phyloP scores from a whole-genome alignment of 2,797 vertebrate genomes.

The Lepus townsendii region DNA sequence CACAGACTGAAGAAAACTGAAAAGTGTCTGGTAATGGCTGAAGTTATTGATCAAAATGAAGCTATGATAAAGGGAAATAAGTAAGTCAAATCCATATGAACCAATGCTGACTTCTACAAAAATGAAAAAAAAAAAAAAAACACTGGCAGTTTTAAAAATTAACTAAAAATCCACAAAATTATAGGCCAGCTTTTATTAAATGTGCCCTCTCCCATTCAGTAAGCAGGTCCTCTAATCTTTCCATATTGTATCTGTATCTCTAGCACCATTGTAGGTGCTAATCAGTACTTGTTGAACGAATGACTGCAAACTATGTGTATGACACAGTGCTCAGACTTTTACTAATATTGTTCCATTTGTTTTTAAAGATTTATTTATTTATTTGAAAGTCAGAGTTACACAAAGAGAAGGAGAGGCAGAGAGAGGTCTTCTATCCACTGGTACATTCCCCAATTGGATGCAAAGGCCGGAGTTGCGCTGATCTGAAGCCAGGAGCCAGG shows the following conservation, averaged over 20 bases:
- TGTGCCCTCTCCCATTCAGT: not conserved
- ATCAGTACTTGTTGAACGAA: not conserved
- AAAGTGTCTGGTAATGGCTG: not conserved
- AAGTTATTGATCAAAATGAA: not conserved
- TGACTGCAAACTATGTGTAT: not conserved
- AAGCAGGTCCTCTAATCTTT: not conserved
- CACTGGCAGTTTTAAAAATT: not conserved
- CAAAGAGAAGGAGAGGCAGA: too few species aligned
- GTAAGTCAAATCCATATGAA: not conserved
- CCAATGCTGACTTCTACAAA: not conserved
- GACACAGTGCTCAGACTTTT: not conserved
- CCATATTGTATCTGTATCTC: not conserved
- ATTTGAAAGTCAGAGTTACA: too few species aligned
- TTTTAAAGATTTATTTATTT: not conserved
- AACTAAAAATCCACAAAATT: not conserved
- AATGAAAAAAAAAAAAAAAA: not conserved
- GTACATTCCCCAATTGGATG: too few species aligned
- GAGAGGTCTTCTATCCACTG: too few species aligned
- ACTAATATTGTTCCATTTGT: not conserved
- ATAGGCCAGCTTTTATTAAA: not conserved
- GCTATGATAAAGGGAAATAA: not conserved
- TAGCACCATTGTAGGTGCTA: not conserved
- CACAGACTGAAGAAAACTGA: accelerated
- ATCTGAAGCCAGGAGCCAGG: too few species aligned
- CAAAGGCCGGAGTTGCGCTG: too few species aligned